These are phyloP conservation scores for Chloroceryle amazona DNA, from an alignment of 2,797 vertebrate species.

Conservation along the genomic window DNA sequence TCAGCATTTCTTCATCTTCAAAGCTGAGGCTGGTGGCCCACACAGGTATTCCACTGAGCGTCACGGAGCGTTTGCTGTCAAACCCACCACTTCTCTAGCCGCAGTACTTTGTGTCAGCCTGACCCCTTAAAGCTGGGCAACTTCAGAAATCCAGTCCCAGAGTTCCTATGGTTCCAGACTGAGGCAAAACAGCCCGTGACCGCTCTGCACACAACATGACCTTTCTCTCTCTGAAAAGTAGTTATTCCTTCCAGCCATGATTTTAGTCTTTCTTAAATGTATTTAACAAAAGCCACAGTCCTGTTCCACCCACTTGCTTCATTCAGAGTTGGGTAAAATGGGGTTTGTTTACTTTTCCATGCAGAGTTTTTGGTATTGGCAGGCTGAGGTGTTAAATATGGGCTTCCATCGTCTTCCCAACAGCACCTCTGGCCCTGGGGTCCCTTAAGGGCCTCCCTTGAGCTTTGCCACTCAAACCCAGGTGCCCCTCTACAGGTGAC, in stretches of 20 bases:
- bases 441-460: background rate
- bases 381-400: background rate
- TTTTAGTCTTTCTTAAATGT: background rate
- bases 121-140: background rate
- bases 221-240: background rate
- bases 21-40: background rate
- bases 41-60: background rate
- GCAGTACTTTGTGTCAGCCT: background rate
- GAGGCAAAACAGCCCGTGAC: background rate
- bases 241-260: background rate
- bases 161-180: background rate
- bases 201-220: background rate
- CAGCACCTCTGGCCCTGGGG: background rate
- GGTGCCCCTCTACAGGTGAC: fast-evolving
- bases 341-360: background rate
- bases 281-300: background rate
- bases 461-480: background rate
- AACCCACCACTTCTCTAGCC: background rate
- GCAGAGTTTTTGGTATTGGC: background rate
- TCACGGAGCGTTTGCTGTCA: background rate
- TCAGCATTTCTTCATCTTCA: conserved; percentile 8
- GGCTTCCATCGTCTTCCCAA: background rate
- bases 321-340: background rate
- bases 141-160: background rate
- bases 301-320: background rate